Evolutionary conservation across 37 sponge, comb jelly and placozoan species (phyloP), one percentile per base, ranked within the genome.

Genomic region (Geodia barretti): DNA sequence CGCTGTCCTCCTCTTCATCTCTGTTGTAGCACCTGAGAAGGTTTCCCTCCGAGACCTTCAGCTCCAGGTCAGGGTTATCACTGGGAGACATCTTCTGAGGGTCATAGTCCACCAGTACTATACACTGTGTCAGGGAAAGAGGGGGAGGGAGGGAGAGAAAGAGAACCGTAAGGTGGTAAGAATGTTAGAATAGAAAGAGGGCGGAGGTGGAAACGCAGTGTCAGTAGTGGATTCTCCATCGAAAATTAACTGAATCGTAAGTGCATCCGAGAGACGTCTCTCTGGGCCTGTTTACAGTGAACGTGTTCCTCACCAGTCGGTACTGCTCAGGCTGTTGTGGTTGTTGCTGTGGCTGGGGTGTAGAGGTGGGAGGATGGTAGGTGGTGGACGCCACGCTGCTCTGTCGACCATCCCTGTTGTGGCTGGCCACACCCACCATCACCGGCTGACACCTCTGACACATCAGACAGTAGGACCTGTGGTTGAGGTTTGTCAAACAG

Each of bases 31-130:
- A 73, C 30, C 30, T 83, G 7, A 83, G 33, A 3, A 73, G 40
- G 63, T 76, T 54, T 0, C 89, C 84, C 42, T 76, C 84, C 26
- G 59, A 74, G 39, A 89, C 32, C 24, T 65, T 14, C 39, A 89
- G 84, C 67, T 83, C 89, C 35, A 83, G 73, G 75, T 83, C 76
- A 34, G 74, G 84, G 66, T 83, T 31, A 7, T 74, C 76, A 73
- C 75, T 75, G 17, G 75, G 76, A 5, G 76, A 83, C 42, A 62
- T 67, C 75, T 63, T 74, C 24, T 62, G 0, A 0, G 93, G 93
- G 34, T 88, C 84, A 39, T 92, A 92, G 77, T 92, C 93, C 41
- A 89, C 85, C 9, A 92, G 81, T 26, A 86, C 77, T 4, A 92
- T 82, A 76, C 88, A 92, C 62, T 88, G 72, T 17, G 36, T 19